Evolutionary conservation across 2,113 vertebrate genomes (phyloP).

Genomic region (Piprites chloris): DNA sequence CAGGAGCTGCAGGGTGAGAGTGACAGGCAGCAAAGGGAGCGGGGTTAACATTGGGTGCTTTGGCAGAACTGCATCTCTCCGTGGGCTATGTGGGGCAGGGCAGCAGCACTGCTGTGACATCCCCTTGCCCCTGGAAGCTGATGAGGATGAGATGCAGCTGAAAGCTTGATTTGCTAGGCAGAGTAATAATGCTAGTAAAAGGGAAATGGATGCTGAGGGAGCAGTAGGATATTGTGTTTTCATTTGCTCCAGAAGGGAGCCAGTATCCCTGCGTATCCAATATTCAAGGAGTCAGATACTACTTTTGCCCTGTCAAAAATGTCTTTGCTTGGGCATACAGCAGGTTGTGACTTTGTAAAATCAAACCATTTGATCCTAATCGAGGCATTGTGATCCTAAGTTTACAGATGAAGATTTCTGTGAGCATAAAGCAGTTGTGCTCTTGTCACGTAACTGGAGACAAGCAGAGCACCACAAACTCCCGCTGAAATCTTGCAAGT

Average conservation of each 20-base stretch:
- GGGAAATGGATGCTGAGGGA: background rate
- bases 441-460: fast-evolving
- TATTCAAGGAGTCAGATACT: background rate
- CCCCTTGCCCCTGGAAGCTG: background rate
- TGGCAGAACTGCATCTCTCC: background rate
- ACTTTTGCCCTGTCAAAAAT: background rate
- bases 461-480: background rate
- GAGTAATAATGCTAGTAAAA: background rate
- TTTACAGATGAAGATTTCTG: fast-evolving
- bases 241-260: background rate
- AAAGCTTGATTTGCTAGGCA: background rate
- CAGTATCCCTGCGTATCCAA: background rate
- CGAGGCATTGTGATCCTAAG: background rate
- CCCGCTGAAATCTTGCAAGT: background rate
- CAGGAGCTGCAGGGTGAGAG: background rate
- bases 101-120: background rate
- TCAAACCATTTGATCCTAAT: background rate
- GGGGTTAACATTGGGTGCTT: background rate
- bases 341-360: background rate
- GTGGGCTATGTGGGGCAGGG: background rate
- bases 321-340: background rate
- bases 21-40: background rate
- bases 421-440: background rate
- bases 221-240: background rate
- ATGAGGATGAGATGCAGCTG: background rate